Evolutionary conservation across 2,888 invertebrate species (phyloP).

Genomic region (Cheilosia vulpina): DNA sequence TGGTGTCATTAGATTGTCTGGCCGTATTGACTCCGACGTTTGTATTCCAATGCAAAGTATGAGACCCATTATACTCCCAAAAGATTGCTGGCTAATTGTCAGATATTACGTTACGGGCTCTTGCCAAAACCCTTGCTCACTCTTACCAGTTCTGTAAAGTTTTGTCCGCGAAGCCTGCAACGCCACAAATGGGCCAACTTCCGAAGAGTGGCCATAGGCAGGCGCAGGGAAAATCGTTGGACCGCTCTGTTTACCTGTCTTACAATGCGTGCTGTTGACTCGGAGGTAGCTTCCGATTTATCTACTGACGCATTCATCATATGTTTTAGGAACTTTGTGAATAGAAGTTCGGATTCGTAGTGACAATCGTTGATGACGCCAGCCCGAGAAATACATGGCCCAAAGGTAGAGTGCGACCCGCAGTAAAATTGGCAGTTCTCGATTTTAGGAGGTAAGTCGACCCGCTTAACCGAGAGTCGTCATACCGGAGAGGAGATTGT

Average conservation of each 20-base stretch:
- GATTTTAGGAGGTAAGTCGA: no score
- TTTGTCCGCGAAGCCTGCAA: background rate
- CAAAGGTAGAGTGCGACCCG: no score
- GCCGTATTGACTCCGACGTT: background rate
- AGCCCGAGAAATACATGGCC: no score
- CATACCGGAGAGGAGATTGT: no score
- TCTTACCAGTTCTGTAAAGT: background rate
- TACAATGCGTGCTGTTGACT: constrained; percentile 1
- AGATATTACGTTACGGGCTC: no score
- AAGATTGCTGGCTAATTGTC: constrained; percentile 3
- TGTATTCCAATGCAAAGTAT: no score
- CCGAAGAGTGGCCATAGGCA: background rate
- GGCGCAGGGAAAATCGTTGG: constrained; percentile 15
- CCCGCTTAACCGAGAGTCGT: no score
- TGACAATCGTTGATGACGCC: background rate
- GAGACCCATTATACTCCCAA: no score
- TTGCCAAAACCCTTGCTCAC: background rate
- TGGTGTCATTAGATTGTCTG: constrained; percentile 4
- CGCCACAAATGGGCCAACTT: constrained; percentile 53
- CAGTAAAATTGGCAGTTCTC: no score
- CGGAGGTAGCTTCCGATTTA: background rate
- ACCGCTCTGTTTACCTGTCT: constrained; percentile 10
- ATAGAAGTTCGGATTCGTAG: constrained; percentile 3
- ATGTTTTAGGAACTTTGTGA: background rate
- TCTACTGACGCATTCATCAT: background rate